Evolutionary conservation across 2,113 vertebrate species (phyloP).

Genomic region (Mugil cephalus): DNA sequence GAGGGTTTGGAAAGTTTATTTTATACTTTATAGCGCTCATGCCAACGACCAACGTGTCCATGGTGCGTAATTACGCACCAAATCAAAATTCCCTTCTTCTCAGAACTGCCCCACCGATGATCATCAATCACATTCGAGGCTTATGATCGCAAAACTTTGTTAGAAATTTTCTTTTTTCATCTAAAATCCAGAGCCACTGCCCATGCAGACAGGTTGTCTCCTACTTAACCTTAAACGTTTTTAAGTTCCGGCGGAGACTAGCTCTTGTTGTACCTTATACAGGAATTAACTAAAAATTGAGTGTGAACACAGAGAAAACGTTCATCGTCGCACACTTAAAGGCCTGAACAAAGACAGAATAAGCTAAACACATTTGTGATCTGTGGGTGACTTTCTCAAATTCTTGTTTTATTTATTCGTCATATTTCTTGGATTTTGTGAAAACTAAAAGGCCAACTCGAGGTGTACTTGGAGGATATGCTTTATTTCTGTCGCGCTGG

Average conservation of each 20-base stretch:
- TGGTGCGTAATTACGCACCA: constrained; percentile 69
- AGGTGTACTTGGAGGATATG: constrained; percentile 7
- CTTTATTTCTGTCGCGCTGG: constrained; percentile 28
- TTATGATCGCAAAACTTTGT: background rate
- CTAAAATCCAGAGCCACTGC: background rate
- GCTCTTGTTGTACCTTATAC: too few relatives aligned
- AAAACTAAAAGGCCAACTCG: constrained; percentile 6
- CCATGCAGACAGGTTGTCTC: background rate
- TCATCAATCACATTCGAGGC: background rate
- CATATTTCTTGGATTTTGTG: constrained; percentile 2
- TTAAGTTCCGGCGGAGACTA: too few relatives aligned
- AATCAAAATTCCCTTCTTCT: background rate
- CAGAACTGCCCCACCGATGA: background rate
- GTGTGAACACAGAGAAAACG: too few relatives aligned
- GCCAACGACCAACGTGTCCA: background rate
- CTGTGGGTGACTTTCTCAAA: too few relatives aligned
- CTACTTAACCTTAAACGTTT: too few relatives aligned
- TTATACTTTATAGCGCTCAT: background rate
- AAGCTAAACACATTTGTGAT: background rate
- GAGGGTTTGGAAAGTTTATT: too few relatives aligned
- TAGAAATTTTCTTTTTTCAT: background rate
- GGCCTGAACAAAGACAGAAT: background rate
- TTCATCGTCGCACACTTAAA: too few relatives aligned
- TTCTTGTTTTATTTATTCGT: too few relatives aligned
- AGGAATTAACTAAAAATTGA: too few relatives aligned